Evolutionary conservation across 2,888 invertebrate species (phyloP), one percentile per base, ranked within the genome.

Genomic region (Drosophila mimica): DNA sequence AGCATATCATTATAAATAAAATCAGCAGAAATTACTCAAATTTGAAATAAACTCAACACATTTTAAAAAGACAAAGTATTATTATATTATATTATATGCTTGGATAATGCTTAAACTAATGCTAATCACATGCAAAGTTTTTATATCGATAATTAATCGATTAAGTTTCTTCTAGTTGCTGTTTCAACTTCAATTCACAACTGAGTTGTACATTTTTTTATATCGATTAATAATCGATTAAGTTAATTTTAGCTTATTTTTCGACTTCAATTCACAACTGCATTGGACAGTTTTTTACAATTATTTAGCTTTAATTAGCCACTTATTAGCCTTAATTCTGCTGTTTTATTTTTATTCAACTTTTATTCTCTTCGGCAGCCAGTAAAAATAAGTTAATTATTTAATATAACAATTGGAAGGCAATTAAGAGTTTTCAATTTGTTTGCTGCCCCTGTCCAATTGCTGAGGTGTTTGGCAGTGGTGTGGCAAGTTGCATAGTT

Each of bases 401-500:
- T 5, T 1, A 9, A 3, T 1, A 49, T 30, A 28, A 28, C 17
- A 49, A 1, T 28, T 49, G 17, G 1, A 17, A 30, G 25, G 17
- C 49, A 28, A 15, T 54, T 34, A 20, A 46, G 17, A 17, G 6
- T 34, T 54, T 15, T 30, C n/a, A 17, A 30, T 56, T 3, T 20
- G 48, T 13, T 13, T 25, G 20, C 17, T 28, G 46, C 25, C 15
- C 25, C 8, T 25, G 20, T 25, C n/a, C 28, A 60, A 62, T 51
- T 51, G 63, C 30, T 49, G 20, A 58, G 58, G 46, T 46, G 25
- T 51, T 34, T 36, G 52, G 30, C 36, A 36, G 52, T 11, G 46
- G 46, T 46, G 25, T 51, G 36, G 57, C 38, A 58, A 20, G 30
- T 38, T 34, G 25, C 58, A 60, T 25, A 74, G 77, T 67, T 77